Base-by-base conservation (phyloP, 2,888 invertebrate species). In the Steromphala cineraria region DNA sequence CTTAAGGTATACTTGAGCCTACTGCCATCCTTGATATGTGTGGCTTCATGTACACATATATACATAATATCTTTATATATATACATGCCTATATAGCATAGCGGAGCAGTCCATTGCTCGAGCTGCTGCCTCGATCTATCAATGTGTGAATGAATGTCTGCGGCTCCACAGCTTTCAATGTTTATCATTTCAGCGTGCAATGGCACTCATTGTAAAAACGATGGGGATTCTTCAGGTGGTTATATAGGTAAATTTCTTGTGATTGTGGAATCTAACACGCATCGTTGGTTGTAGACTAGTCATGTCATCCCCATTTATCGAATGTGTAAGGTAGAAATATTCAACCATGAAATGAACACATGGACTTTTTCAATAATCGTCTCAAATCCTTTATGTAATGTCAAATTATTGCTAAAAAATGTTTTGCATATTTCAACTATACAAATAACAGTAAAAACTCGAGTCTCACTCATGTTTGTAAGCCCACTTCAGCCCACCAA, bases 161-260 rank as follows among this genome's bases (percentile, higher is more conserved):
- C 36, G 71, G 71, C 71, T 71, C 71, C 71, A 71, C 36, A 36
- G 71, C 71, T 71, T 71, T 71, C 71, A 71, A 71, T 71, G 71
- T 76, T 76, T 76, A 55, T 76, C 76, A 76, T 76, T 76, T 76
- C 76, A 76, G 76, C 76, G 55, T 76, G 53, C 53, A 53, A 19
- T 53, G 55, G 53, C 31, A 31, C 24, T 53, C 31, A 53, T 36
- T 53, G 53, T 76, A 76, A 53, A 53, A 53, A 31, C 76, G 55
- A 24, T 31, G 76, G 55, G 53, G 55, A 53, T 76, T 55, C 53
- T 31, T 76, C 76, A 31, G 76, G 53, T 76, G 76, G 31, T 55
- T 76, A 31, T 53, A 55, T 76, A 55, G 76, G 76, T 76, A 55
- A 76, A 71, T 55, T 76, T 55, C 55, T 76, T 75, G 53, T 52